These are phyloP conservation scores for Myotis davidii DNA, from an alignment of 2,113 vertebrate species.

Conservation along the genomic window DNA sequence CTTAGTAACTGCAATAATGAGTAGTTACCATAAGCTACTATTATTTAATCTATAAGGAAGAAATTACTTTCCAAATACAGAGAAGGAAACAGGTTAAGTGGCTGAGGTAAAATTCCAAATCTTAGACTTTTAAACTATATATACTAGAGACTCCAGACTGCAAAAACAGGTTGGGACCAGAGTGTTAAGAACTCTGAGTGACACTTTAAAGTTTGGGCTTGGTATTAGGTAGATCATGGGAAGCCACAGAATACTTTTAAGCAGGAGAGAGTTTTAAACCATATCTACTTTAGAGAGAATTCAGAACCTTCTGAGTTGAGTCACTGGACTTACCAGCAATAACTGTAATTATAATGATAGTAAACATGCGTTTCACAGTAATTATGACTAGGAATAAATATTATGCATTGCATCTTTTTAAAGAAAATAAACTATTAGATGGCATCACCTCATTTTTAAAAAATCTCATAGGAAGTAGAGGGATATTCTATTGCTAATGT, in stretches of 20 bases:
- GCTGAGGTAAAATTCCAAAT: neutral
- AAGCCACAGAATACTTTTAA: conserved; percentile 26
- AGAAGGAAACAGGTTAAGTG: neutral
- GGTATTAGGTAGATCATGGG: neutral
- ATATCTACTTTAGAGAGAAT: conserved; percentile 45
- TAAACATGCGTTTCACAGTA: neutral
- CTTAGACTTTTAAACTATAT: neutral
- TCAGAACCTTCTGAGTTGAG: neutral
- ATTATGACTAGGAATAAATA: neutral
- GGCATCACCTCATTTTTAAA: neutral
- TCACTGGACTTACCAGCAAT: neutral
- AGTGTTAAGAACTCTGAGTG: neutral
- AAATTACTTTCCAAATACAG: neutral
- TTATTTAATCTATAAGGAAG: conserved; percentile 2
- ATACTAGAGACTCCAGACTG: neutral
- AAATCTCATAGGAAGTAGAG: conserved; percentile 9
- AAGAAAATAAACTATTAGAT: conserved; percentile 50
- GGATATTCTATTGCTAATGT: conserved; percentile 9
- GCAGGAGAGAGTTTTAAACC: neutral
- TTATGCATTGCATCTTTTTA: neutral
- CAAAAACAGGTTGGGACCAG: neutral
- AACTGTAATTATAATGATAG: neutral
- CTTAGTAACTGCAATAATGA: conserved; percentile 30
- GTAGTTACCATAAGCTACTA: neutral
- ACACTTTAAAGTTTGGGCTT: conserved; percentile 6